These are phyloP conservation scores for Aelia acuminata DNA, from an alignment of 2,888 invertebrate genomes.

Conservation along the genomic window DNA sequence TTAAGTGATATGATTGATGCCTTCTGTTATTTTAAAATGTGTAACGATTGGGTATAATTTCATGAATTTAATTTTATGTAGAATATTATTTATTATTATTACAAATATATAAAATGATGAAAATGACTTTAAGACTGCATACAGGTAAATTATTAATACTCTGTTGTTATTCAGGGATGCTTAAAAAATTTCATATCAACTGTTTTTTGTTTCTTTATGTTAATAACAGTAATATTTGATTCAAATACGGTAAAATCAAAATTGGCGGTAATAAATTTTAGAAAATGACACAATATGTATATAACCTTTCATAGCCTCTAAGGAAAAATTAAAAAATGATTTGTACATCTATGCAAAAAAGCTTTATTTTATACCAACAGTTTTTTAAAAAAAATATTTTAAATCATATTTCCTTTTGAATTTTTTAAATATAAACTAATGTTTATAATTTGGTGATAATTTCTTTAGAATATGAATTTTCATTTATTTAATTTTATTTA, in stretches of 20 bases:
- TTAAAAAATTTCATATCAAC: neutral
- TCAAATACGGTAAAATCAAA: neutral
- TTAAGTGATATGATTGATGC: slow-evolving; percentile 42
- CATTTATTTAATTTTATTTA: no score
- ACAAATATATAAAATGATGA: neutral
- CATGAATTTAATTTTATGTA: slow-evolving; percentile 1
- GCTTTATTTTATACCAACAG: no score
- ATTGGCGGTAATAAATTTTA: neutral
- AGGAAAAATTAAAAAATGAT: neutral
- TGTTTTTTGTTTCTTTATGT: neutral
- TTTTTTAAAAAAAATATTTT: no score
- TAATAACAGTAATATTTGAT: neutral
- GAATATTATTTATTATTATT: slow-evolving; percentile 9
- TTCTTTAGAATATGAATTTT: no score
- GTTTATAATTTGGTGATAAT: no score
- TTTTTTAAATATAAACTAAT: no score
- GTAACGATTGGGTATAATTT: slow-evolving; percentile 22
- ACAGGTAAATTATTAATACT: neutral
- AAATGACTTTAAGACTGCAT: slow-evolving; percentile 43
- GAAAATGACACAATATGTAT: neutral
- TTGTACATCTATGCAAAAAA: no score
- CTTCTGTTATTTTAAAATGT: slow-evolving; percentile 37
- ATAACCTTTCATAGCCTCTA: neutral
- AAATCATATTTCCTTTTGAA: no score
- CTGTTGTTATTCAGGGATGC: neutral